Conservation (phyloP, 2,888 invertebrate genomes). For the Cecidostiba fungosa region DNA sequence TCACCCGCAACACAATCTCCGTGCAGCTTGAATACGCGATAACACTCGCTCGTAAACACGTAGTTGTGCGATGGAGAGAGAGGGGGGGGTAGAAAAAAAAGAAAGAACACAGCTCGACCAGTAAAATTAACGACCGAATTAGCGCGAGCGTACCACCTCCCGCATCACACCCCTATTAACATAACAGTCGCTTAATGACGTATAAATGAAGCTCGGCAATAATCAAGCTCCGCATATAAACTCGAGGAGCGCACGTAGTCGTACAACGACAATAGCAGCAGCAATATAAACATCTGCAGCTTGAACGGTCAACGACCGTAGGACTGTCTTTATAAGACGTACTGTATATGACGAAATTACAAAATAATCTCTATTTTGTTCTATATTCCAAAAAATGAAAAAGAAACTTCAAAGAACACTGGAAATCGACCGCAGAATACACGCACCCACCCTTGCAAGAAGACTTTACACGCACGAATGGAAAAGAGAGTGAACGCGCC, state of each 20-base stretch:
- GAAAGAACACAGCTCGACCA: neutral
- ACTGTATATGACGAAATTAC: too few relatives aligned
- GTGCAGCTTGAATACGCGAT: neutral
- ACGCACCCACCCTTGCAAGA: neutral
- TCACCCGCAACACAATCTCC: neutral
- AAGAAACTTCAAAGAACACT: too few relatives aligned
- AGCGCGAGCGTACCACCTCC: neutral
- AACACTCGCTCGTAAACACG: conserved; percentile 11
- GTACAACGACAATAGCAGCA: neutral
- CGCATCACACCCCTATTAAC: neutral
- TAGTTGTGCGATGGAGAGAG: neutral
- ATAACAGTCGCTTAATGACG: conserved; percentile 14
- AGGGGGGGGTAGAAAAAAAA: neutral
- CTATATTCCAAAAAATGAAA: too few relatives aligned
- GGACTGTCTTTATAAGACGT: neutral
- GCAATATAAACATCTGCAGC: neutral
- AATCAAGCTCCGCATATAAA: conserved; percentile 29
- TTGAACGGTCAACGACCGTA: conserved; percentile 15
- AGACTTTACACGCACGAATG: conserved; percentile 21
- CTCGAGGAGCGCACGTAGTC: neutral
- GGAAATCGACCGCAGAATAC: too few relatives aligned
- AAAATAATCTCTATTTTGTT: too few relatives aligned
- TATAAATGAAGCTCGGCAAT: conserved; percentile 43
- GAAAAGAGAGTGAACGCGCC: conserved; percentile 8
- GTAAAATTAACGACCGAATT: conserved; percentile 28